These are phyloP conservation scores for Achlya flavicornis DNA, from an alignment of 2,888 invertebrate genomes.

Conservation along the genomic window DNA sequence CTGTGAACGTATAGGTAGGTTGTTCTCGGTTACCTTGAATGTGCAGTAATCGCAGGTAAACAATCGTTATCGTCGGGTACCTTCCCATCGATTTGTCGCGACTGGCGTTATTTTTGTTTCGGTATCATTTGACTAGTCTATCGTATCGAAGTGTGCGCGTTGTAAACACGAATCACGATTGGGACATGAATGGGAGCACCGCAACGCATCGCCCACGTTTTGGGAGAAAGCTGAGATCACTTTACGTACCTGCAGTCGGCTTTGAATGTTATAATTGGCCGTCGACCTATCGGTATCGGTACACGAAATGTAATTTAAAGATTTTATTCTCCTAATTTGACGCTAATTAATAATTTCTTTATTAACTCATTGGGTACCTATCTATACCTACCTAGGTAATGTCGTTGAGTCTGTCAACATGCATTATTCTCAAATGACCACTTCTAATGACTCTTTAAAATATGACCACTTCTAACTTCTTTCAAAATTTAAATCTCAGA, in stretches of 20 bases:
- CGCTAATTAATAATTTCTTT: neutral
- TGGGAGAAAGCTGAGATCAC: constrained; percentile 65
- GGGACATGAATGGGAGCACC: constrained; percentile 58
- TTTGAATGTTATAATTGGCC: constrained; percentile 20
- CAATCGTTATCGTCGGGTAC: constrained; percentile 66
- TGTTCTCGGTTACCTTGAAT: constrained; percentile 68
- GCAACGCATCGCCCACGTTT: constrained; percentile 70
- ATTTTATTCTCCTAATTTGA: neutral
- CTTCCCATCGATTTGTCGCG: constrained; percentile 59
- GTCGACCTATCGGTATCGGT: neutral
- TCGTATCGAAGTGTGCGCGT: constrained; percentile 38
- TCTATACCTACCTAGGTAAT: neutral
- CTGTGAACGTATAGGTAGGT: constrained; percentile 30
- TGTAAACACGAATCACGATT: constrained; percentile 52
- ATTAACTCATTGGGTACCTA: neutral
- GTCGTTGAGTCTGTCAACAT: neutral
- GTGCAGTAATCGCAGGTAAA: constrained; percentile 73
- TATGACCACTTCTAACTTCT: neutral
- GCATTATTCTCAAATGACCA: neutral
- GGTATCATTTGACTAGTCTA: constrained; percentile 33
- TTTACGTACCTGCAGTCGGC: constrained; percentile 37
- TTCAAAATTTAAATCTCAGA: neutral
- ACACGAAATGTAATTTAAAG: neutral
- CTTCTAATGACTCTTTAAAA: neutral
- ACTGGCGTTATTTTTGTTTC: constrained; percentile 57